Evolutionary conservation across 1,140 invertebrate genomes (phyloP).

Genomic region (Brachionus plicatilis): DNA sequence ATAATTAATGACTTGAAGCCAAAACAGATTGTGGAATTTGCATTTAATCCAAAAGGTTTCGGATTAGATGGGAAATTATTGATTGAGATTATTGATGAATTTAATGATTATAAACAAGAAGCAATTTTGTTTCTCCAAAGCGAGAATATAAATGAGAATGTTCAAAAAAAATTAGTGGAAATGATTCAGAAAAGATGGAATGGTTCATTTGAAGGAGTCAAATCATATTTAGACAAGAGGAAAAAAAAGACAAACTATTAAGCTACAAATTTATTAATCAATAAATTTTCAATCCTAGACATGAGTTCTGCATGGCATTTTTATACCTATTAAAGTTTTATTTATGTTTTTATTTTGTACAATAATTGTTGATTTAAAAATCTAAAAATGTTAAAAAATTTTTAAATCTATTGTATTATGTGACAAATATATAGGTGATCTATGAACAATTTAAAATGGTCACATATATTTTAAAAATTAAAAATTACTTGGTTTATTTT

Average conservation of each 20-base stretch:
- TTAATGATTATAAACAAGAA: background rate
- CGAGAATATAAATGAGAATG: background rate
- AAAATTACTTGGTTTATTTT: too few species aligned
- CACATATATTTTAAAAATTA: too few species aligned
- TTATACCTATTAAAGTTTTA: background rate
- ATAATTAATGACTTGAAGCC: slow-evolving; percentile 1
- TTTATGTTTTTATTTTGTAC: background rate
- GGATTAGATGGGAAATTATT: background rate
- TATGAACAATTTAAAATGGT: too few species aligned
- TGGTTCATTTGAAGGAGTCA: background rate
- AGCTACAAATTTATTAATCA: background rate
- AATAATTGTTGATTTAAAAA: too few species aligned
- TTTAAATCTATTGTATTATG: too few species aligned
- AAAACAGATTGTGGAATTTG: background rate
- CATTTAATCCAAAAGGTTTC: background rate
- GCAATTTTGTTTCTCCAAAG: background rate
- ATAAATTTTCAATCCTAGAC: background rate
- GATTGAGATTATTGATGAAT: background rate
- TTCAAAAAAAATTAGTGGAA: background rate
- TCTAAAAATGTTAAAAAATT: too few species aligned
- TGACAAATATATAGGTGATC: too few species aligned
- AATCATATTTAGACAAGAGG: background rate
- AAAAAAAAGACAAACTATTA: background rate
- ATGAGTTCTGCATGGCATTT: background rate
- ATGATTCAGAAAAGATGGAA: slow-evolving; percentile 1